Evolutionary conservation across 2,888 invertebrate species (phyloP).

Genomic region (Coelopa pilipes): DNA sequence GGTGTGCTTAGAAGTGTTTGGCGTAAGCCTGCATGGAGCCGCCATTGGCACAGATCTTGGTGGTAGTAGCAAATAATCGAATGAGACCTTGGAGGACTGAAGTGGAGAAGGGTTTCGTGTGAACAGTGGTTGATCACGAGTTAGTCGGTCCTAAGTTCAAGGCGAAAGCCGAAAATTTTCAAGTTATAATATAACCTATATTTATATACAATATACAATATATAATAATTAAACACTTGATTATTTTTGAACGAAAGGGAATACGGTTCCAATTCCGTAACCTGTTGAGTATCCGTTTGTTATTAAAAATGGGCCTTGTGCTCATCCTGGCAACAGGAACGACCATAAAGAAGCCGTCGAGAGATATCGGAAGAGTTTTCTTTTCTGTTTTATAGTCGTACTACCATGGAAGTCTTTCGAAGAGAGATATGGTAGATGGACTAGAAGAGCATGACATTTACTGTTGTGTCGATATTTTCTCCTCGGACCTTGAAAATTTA

Average conservation of each 20-base stretch:
- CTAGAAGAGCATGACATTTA: constrained; percentile 32
- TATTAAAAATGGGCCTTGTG: constrained; percentile 5
- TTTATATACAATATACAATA: constrained; percentile 6
- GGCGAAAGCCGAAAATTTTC: constrained; percentile 68
- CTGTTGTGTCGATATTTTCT: constrained; percentile 32
- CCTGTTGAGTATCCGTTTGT: neutral
- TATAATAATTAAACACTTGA: neutral
- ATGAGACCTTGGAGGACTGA: constrained; percentile 73
- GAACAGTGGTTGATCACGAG: constrained; percentile 44
- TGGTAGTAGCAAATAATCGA: constrained; percentile 72
- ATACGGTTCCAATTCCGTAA: neutral
- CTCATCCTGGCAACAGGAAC: neutral
- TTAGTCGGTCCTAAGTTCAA: constrained; percentile 14
- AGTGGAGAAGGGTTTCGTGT: constrained; percentile 74
- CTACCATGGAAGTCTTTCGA: constrained; percentile 35
- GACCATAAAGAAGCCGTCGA: constrained; percentile 7
- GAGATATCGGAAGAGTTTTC: constrained; percentile 25
- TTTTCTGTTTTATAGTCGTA: constrained; percentile 33
- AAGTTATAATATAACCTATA: neutral
- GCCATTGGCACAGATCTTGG: constrained; percentile 65
- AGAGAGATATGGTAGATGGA: constrained; percentile 26
- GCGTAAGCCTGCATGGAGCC: constrained; percentile 69
- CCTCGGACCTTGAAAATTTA: constrained; percentile 27
- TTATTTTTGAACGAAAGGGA: constrained; percentile 9
- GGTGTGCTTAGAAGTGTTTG: constrained; percentile 73